A percentile compares a stretch with the other conserved stretches of the same genome.
Conservation (phyloP, 2,113 vertebrate species). For the Dipodomys merriami region DNA sequence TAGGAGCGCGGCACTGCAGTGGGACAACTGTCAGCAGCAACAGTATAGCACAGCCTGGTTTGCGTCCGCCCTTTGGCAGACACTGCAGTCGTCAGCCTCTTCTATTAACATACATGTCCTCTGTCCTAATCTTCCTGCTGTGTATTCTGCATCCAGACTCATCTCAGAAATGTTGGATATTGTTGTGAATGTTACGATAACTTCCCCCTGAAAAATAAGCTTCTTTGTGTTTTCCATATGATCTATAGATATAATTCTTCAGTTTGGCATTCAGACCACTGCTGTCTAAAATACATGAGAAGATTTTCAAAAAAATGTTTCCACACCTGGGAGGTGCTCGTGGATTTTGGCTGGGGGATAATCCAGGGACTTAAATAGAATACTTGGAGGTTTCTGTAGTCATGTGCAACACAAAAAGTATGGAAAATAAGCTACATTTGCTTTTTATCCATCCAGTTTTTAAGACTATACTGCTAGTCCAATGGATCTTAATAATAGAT, state of each 20-base stretch:
- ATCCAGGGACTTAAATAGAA: not conserved
- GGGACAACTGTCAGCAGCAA: not conserved
- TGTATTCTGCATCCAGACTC: not conserved
- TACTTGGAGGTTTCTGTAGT: not conserved
- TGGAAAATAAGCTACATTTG: not conserved
- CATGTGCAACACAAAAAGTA: not conserved
- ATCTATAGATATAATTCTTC: not conserved
- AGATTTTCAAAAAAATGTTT: not conserved
- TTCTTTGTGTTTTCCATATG: constrained; percentile 28
- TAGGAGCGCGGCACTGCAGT: rapidly evolving
- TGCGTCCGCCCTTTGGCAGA: rapidly evolving
- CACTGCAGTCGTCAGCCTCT: not conserved
- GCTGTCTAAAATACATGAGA: not conserved
- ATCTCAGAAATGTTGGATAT: constrained; percentile 16
- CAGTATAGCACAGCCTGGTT: too few relatives aligned
- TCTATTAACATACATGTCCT: rapidly evolving
- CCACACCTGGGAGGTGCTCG: not conserved
- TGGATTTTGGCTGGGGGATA: not conserved
- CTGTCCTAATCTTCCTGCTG: not conserved
- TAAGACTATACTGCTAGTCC: not conserved
- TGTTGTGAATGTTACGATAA: not conserved
- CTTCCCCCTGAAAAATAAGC: not conserved
- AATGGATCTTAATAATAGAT: not conserved
- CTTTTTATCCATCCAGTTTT: not conserved
- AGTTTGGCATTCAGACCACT: constrained; percentile 9